Base-by-base conservation (phyloP, 2,888 invertebrate species). In the Nomada hirtipes region DNA sequence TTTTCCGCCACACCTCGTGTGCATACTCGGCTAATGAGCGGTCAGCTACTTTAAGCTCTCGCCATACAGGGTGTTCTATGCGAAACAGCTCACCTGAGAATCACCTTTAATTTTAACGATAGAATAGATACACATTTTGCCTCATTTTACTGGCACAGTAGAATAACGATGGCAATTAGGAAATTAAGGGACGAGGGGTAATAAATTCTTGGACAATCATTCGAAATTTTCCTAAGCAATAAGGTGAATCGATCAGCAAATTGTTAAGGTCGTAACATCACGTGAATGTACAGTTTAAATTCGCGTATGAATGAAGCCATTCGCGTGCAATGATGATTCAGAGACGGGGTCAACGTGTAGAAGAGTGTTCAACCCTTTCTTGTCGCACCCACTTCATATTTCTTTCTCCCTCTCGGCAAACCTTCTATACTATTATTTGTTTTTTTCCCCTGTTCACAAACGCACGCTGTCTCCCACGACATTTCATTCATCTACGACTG, bases 261-360 rank as follows among this genome's bases (percentile, higher is more conserved):
- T 26, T 44, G 20, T 13, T 23, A 52, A 72, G 72, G 53, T 59
- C 15, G 53, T 29, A 47, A 81, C 60, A 53, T 20, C 10, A 52
- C 73, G 70, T 53, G 75, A 73, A 65, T 64, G 70, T 59, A 65
- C 55, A 65, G 63, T 67, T 83, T 76, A 79, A 83, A 86, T 83
- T 76, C 78, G 65, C 61, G 83, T 83, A 77, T 86, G 76, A 86
- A 86, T 80, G 79, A 84, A 86, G 67, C 76, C 72, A 78, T 75
- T 82, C 81, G 79, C 79, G 75, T 84, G 81, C 76, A 79, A 52
- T n/a, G 83, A 76, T 74, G 79, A 79, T 86, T 86, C 81, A 81
- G 76, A 72, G 76, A 72, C 73, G 76, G 50, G 65, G 55, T 61
- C 71, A 53, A 20, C 50, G 71, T 61, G 61, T 69, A 44, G 44